These are phyloP conservation scores for Berghia stephanieae DNA, from an alignment of 1,140 invertebrate genomes.

Conservation along the genomic window DNA sequence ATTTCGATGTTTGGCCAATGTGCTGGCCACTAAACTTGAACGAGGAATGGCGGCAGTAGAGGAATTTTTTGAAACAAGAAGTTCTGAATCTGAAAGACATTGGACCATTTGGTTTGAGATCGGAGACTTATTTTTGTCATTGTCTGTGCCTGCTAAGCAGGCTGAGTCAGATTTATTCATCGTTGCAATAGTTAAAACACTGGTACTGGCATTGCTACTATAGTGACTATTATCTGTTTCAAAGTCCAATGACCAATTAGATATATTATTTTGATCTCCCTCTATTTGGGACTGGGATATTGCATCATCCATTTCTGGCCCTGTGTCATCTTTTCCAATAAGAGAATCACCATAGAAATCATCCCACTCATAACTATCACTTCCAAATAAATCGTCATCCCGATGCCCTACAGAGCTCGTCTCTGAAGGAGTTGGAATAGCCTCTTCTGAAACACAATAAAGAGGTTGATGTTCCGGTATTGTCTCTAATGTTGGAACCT, in stretches of 20 bases:
- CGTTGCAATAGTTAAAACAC: not conserved
- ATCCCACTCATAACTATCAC: conserved; percentile 60
- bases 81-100: not conserved
- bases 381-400: conserved; percentile 47
- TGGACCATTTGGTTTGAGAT: conserved; percentile 36
- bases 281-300: not conserved
- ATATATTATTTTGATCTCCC: conserved; percentile 36
- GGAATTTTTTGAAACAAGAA: not conserved
- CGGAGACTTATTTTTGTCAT: conserved; percentile 23
- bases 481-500: conserved; percentile 46
- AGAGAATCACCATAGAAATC: conserved; percentile 56
- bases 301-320: conserved; percentile 42
- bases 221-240: conserved; percentile 37
- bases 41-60: not conserved
- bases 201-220: conserved; percentile 22
- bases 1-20: conserved; percentile 32
- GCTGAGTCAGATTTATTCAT: conserved; percentile 2
- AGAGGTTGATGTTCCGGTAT: conserved; percentile 53
- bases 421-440: conserved; percentile 34
- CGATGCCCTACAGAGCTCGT: conserved; percentile 41
- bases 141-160: not conserved
- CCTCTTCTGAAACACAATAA: conserved; percentile 40
- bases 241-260: conserved; percentile 55
- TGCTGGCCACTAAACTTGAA: conserved; percentile 1
- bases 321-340: conserved; percentile 44